These are phyloP conservation scores for Mus pahari DNA, from an alignment of 2,113 vertebrate species.

Conservation along the genomic window DNA sequence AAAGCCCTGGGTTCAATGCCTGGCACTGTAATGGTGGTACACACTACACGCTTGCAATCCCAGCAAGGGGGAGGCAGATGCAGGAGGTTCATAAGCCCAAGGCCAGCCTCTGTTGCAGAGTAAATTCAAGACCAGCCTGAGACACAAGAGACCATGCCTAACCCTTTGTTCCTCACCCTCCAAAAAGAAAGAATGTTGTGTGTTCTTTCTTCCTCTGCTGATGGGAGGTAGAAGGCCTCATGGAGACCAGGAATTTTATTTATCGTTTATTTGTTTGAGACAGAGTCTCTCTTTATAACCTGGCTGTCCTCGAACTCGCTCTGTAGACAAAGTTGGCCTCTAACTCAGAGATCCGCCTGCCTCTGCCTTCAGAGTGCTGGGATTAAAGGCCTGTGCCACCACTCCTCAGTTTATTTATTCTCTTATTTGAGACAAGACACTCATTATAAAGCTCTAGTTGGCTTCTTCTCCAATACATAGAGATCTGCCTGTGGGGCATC, in stretches of 20 bases:
- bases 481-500: neutral
- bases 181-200: neutral
- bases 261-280: neutral
- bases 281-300: neutral
- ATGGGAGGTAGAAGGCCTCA: neutral
- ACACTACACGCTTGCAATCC: neutral
- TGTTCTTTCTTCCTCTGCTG: neutral
- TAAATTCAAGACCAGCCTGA: neutral
- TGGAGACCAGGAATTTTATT: neutral
- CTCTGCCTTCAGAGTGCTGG: neutral
- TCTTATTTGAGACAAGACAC: neutral
- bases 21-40: neutral
- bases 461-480: neutral
- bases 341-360: neutral
- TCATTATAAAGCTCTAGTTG: neutral
- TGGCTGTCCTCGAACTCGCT: neutral
- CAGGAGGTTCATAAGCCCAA: neutral
- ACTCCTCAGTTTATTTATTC: neutral
- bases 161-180: neutral
- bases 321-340: neutral
- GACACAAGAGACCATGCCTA: neutral
- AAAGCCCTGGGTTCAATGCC: neutral
- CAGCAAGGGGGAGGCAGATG: neutral
- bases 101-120: neutral
- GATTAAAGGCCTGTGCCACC: neutral